A percentile compares a stretch with the other conserved stretches of the same genome.
Conservation (phyloP, 35 echinoderm and acorn worm species). For the Apostichopus californicus region DNA sequence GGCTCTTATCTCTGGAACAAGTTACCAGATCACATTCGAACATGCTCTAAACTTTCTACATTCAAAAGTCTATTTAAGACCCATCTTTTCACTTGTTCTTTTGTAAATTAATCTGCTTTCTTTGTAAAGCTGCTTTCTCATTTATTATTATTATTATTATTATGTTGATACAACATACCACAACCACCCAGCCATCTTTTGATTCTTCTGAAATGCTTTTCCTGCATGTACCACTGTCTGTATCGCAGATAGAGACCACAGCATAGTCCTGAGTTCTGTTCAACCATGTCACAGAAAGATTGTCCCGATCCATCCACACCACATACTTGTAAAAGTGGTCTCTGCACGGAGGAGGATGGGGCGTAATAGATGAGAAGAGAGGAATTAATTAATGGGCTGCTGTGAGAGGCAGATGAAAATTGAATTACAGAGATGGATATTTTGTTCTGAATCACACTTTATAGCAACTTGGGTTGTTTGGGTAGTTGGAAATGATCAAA, state of each 20-base stretch:
- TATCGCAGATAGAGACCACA: constrained; percentile 69
- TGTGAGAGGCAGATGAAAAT: too few relatives aligned
- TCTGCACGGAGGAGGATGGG: constrained; percentile 20
- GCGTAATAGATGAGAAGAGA: neutral
- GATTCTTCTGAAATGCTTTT: constrained; percentile 51
- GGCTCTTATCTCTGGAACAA: too few relatives aligned
- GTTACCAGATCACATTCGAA: too few relatives aligned
- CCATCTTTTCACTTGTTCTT: too few relatives aligned
- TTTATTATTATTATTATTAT: too few relatives aligned
- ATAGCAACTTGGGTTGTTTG: too few relatives aligned
- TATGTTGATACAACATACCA: constrained; percentile 52
- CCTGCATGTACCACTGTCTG: constrained; percentile 59
- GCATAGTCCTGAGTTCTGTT: constrained; percentile 86
- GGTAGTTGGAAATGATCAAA: neutral
- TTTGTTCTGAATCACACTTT: too few relatives aligned
- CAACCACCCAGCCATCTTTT: constrained; percentile 77
- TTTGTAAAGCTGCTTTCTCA: too few relatives aligned
- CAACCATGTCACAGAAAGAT: constrained; percentile 73
- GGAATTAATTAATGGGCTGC: neutral
- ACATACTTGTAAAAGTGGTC: constrained; percentile 84
- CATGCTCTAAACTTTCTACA: too few relatives aligned
- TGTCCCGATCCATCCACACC: constrained; percentile 65
- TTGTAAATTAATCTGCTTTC: too few relatives aligned
- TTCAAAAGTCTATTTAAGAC: too few relatives aligned
- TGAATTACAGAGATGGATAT: too few relatives aligned